These are phyloP conservation scores for Acronicta leporina DNA, from an alignment of 2,888 invertebrate species.

Conservation along the genomic window DNA sequence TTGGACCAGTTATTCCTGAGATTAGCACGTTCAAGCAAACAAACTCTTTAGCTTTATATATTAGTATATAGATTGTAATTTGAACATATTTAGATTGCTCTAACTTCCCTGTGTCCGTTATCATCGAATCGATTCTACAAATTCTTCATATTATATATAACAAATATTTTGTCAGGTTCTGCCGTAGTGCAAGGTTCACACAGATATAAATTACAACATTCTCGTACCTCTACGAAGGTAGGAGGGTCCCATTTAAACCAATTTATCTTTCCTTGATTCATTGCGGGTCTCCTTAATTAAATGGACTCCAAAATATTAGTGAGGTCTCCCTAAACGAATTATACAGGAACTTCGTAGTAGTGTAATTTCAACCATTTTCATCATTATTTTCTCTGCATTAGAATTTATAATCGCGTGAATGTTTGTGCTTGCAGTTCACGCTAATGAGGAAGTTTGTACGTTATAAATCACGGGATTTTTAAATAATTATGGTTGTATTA, in stretches of 20 bases:
- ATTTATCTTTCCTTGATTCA: constrained; percentile 68
- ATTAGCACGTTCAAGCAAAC: too few species aligned
- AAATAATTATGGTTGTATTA: constrained; percentile 36
- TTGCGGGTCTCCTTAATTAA: constrained; percentile 67
- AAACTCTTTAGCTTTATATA: too few species aligned
- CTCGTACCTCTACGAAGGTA: constrained; percentile 49
- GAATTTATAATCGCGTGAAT: constrained; percentile 43
- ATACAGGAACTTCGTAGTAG: constrained; percentile 52
- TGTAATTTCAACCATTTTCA: constrained; percentile 24
- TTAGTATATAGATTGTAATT: neutral
- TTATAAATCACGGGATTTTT: constrained; percentile 39
- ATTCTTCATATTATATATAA: constrained; percentile 2
- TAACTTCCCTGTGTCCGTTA: too few species aligned
- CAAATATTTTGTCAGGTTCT: constrained; percentile 7
- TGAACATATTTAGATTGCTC: too few species aligned
- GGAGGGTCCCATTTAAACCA: constrained; percentile 67
- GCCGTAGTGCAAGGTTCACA: constrained; percentile 9
- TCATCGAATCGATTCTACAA: neutral
- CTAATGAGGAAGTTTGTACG: constrained; percentile 39
- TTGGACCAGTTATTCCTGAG: too few species aligned
- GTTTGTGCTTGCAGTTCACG: constrained; percentile 33
- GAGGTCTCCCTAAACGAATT: constrained; percentile 62
- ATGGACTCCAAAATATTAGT: constrained; percentile 71
- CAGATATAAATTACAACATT: constrained; percentile 52
- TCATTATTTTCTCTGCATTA: constrained; percentile 14